phyloP scores from a whole-genome alignment of 2,797 vertebrate genomes.

The Halcyon leucocephala region DNA sequence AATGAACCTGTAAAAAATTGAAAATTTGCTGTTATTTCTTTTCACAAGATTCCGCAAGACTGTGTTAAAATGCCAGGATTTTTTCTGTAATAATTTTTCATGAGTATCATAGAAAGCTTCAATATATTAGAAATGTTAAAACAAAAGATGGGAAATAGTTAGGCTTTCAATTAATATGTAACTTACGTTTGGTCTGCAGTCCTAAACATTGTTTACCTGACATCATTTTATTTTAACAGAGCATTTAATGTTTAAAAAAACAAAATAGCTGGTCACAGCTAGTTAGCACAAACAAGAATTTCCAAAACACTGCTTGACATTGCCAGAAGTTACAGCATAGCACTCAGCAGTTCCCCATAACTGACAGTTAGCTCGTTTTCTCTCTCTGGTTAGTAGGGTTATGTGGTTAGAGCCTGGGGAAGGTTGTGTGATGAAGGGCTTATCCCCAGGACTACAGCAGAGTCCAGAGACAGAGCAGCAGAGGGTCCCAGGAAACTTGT shows the following conservation, averaged over 20 bases:
- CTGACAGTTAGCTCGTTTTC: not conserved
- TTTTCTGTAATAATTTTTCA: not conserved
- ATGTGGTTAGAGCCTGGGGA: too few species aligned
- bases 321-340: not conserved
- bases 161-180: not conserved
- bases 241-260: constrained; percentile 11
- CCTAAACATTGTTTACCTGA: constrained; percentile 15
- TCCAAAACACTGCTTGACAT: not conserved
- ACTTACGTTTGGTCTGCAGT: not conserved
- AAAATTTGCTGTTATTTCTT: not conserved
- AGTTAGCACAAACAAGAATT: not conserved
- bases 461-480: too few species aligned
- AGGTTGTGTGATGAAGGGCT: too few species aligned
- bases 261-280: not conserved
- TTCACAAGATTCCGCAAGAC: not conserved
- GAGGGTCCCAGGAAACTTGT: too few species aligned
- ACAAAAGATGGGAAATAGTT: not conserved
- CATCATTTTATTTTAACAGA: not conserved
- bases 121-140: not conserved
- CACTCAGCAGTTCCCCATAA: accelerated
- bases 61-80: not conserved
- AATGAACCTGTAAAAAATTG: not conserved
- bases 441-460: too few species aligned
- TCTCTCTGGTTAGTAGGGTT: not conserved
- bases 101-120: not conserved